Evolutionary conservation across 1,140 invertebrate species (phyloP), one percentile per base, ranked within the genome.

Genomic region (Drosophila burlai): DNA sequence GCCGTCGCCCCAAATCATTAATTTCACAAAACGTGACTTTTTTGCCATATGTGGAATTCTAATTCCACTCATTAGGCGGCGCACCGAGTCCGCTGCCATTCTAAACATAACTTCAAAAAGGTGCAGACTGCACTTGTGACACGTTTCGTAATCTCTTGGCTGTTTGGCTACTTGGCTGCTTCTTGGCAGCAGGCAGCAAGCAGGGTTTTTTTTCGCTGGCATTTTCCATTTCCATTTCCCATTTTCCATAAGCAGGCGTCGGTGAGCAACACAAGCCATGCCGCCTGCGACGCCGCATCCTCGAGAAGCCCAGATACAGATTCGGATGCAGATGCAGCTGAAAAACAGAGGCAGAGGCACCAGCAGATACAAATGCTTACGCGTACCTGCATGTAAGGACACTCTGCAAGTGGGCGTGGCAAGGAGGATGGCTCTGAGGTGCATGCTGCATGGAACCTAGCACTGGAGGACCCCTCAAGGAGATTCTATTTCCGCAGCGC

Each of bases 121-220:
- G 84, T 89, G 84, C 84, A 87, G 84, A 87, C 84, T 87, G 84
- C 84, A 87, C 84, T 87, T 87, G 84, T 87, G 84, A 89, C 84
- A 87, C 84, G 84, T 87, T 87, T 87, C 81, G 81, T 89, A 87
- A 87, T 89, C 84, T 89, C 85, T 89, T 89, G 83, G 77, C 80
- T 74, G 68, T 38, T 43, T 69, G 52, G 42, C 54, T 63, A 38
- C 42, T 74, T 76, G 49, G 57, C 62, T 45, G 43, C 34, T 29
- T 16, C 38, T 52, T 65, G 54, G 60, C 59, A 45, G 24, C 49
- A 55, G 16, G 26, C 57, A 49, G 26, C 26, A 47, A 47, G 54
- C 63, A 36, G 49, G 78, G 76, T 80, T 79, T 86, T 86, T 86
- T 73, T 83, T 52, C 50, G 69, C 66, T 76, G 62, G 47, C 61